phyloP scores from a whole-genome alignment of 1,140 invertebrate species.

The Scylla paramamosain region DNA sequence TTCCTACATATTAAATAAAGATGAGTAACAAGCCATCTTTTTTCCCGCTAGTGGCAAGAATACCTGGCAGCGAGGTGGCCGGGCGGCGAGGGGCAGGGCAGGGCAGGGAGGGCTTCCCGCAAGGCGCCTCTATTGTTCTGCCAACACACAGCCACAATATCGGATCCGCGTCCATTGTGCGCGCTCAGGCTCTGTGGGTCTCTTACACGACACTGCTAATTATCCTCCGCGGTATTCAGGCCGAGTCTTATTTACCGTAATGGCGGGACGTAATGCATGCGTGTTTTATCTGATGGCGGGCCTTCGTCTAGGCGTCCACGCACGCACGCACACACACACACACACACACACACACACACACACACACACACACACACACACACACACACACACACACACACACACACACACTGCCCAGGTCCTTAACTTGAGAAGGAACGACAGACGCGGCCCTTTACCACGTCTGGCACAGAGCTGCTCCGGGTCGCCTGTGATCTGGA shows the following conservation, averaged over 20 bases:
- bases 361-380: constrained; percentile 42
- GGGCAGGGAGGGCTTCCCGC: not conserved
- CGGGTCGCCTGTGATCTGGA: too few relatives aligned
- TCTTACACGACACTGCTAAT: constrained; percentile 64
- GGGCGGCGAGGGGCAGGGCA: not conserved
- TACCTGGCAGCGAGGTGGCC: not conserved
- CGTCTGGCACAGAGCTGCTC: too few relatives aligned
- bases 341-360: constrained; percentile 41
- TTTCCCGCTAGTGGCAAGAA: not conserved
- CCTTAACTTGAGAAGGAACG: too few relatives aligned
- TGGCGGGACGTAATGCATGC: constrained; percentile 64
- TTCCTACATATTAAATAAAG: too few relatives aligned
- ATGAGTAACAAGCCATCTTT: too few relatives aligned
- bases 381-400: constrained; percentile 6
- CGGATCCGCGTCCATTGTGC: constrained; percentile 59
- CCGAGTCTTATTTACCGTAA: constrained; percentile 53
- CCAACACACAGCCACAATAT: constrained; percentile 57
- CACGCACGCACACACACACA: not conserved
- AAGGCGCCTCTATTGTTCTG: constrained; percentile 52
- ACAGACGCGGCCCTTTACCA: too few relatives aligned
- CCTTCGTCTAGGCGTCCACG: not conserved
- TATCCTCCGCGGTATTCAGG: constrained; percentile 62
- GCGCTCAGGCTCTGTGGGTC: constrained; percentile 46
- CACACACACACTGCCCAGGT: not conserved
- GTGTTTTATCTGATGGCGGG: constrained; percentile 56